Base-by-base conservation (phyloP, 2,888 invertebrate genomes). In the Heliconius ismenius region DNA sequence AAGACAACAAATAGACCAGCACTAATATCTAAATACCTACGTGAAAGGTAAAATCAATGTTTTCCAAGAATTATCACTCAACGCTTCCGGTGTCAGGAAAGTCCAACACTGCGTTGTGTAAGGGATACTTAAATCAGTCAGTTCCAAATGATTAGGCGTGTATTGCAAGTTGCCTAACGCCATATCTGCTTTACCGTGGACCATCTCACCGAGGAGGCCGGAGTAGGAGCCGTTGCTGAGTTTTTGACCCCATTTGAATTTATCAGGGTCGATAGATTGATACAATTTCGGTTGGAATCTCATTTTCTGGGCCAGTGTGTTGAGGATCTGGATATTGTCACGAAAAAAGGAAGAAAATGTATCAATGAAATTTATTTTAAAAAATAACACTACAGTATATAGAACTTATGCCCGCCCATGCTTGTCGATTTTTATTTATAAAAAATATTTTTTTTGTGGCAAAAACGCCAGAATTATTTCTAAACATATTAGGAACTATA, bases 101-200 rank as follows among this genome's bases (percentile, higher is more conserved):
- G 98, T 98, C 83, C 97, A 94, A 84, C 98, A 98, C 85, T 97
- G 97, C 0, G 96, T 95, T n/a, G 96, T 96, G 80, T 98, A 98
- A 0, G 98, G 97, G 69, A 95, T 93, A 74, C 96, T 96, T 62
- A 98, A 89, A 87, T 98, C 98, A 83, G 97, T 95, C 67, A 96
- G 88, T 70, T 95, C 95, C 69, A 96, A 87, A 82, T 97, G 95
- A 83, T 95, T 95, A 0, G 96, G 95, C 0, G 96, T 97, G 81
- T 97, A 96, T 86, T 97, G 96, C 39, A 98, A 91, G 89, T 98
- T 97, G 0, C 97, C 98, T 21, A 98, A 89, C 24, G 96, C 97
- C 74, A 98, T 89, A 83, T 97, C 96, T 0, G 97, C 97, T 74
- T 91, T 91, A 1, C 96, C 95, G 54, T 92, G 90, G 0, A 95